These are phyloP conservation scores for Saiga tatarica DNA, from an alignment of 2,113 vertebrate species.

Conservation along the genomic window DNA sequence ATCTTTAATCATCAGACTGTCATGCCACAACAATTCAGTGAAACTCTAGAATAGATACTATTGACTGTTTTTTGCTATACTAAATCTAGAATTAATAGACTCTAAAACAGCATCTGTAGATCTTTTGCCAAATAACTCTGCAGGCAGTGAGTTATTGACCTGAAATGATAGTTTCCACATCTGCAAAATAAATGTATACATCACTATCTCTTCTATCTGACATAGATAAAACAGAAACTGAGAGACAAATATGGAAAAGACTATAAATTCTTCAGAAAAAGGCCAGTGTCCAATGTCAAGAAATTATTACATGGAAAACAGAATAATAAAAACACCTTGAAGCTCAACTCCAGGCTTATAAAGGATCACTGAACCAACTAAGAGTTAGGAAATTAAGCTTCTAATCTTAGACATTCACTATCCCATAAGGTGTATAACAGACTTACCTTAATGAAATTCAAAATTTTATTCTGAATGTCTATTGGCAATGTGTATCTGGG, in stretches of 20 bases:
- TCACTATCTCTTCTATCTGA: not conserved
- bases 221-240: not conserved
- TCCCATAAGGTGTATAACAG: not conserved
- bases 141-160: not conserved
- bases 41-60: not conserved
- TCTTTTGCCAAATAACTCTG: slow-evolving; percentile 13
- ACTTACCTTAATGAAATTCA: slow-evolving; percentile 85
- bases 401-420: not conserved
- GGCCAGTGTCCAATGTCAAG: not conserved
- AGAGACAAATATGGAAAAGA: not conserved
- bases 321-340: not conserved
- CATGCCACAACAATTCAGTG: not conserved
- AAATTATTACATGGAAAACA: not conserved
- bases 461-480: slow-evolving; percentile 84
- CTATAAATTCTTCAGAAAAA: not conserved
- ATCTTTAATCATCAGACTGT: not conserved
- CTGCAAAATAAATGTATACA: not conserved
- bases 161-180: not conserved
- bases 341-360: not conserved
- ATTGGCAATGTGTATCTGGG: slow-evolving; percentile 83
- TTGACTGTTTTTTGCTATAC: not conserved
- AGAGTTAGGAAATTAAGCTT: not conserved
- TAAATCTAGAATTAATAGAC: not conserved
- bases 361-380: not conserved
- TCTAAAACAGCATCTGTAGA: not conserved